Evolutionary conservation across 2,113 vertebrate species (phyloP).

Genomic region (Eudorcas thomsonii): DNA sequence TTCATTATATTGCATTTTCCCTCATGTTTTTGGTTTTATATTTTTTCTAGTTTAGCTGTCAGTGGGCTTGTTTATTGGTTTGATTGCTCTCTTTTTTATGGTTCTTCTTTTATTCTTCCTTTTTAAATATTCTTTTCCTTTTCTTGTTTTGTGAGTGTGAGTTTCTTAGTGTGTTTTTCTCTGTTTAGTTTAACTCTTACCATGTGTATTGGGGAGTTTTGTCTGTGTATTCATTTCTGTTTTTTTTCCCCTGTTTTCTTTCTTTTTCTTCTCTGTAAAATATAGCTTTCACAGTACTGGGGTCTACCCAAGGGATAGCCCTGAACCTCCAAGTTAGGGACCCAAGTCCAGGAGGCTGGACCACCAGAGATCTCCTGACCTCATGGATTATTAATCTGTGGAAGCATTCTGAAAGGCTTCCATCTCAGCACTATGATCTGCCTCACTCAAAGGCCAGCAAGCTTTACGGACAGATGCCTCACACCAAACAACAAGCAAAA

Average conservation of each 20-base stretch:
- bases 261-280: neutral
- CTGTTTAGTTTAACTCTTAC: neutral
- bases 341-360: neutral
- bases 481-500: neutral
- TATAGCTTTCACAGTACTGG: neutral
- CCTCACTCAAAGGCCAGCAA: neutral
- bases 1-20: neutral
- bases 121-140: neutral
- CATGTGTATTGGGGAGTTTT: neutral
- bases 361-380: neutral
- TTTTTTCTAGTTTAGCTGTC: neutral
- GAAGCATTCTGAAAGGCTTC: neutral
- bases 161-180: neutral
- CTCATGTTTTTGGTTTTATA: neutral
- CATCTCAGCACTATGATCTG: neutral
- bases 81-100: neutral
- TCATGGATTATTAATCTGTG: neutral
- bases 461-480: neutral
- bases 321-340: neutral
- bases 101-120: neutral
- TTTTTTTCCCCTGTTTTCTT: fast-evolving
- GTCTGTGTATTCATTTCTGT: neutral
- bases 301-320: neutral
- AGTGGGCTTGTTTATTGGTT: neutral
- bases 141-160: neutral